Percentiles rank a stretch among this genome's conserved stretches.
phyloP scores from a whole-genome alignment of 2,888 invertebrate genomes.

The Patella ulyssiponensis region DNA sequence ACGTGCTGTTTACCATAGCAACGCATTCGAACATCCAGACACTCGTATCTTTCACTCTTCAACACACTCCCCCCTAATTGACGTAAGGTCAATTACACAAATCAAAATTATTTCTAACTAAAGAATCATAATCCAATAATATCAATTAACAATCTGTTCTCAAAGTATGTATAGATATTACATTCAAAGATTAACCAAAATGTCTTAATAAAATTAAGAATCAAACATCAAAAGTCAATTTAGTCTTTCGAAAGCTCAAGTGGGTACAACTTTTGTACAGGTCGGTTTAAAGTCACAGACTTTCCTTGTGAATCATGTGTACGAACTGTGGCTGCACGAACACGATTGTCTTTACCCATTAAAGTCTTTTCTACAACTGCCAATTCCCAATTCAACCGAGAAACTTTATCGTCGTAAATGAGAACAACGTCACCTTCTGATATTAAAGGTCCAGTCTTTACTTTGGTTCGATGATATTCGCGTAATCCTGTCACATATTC shows the following conservation, averaged over 20 bases:
- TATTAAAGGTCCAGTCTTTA: not conserved
- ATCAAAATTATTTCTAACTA: not conserved
- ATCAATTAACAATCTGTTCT: too few species aligned
- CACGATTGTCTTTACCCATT: not conserved
- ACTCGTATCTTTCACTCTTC: too few species aligned
- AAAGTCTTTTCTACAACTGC: not conserved
- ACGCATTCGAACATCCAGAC: too few species aligned
- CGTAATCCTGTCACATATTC: not conserved
- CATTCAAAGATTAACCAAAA: too few species aligned
- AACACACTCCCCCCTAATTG: conserved; percentile 6
- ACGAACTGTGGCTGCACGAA: not conserved
- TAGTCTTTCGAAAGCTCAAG: not conserved
- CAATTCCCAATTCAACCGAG: not conserved
- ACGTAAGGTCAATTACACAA: not conserved
- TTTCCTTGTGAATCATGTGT: not conserved
- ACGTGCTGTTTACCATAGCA: too few species aligned
- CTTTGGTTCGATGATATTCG: not conserved
- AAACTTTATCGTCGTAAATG: not conserved
- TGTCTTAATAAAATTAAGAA: too few species aligned
- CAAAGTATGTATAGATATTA: too few species aligned
- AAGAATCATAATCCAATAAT: not conserved
- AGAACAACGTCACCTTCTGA: not conserved
- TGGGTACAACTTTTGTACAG: not conserved
- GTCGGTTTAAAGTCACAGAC: not conserved
- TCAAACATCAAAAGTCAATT: not conserved